phyloP scores from a whole-genome alignment of 2,888 invertebrate genomes.

The Ceraclea dissimilis region DNA sequence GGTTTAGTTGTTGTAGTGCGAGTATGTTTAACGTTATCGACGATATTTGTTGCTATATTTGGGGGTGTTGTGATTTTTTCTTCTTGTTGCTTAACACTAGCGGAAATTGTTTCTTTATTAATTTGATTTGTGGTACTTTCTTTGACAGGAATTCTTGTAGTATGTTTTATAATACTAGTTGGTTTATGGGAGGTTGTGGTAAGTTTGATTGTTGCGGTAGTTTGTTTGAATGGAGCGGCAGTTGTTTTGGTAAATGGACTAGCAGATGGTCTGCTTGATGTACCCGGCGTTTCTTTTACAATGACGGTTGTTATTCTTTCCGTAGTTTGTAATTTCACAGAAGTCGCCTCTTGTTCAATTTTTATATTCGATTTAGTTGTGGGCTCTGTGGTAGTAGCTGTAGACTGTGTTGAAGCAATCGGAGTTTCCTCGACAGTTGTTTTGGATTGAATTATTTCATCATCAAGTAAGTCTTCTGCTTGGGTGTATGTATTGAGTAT shows the following conservation, averaged over 20 bases:
- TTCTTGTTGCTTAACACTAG: no score
- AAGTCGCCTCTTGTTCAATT: not conserved
- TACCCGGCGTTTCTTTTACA: slow-evolving; percentile 20
- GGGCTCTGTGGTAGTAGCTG: not conserved
- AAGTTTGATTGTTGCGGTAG: not conserved
- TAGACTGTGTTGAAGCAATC: not conserved
- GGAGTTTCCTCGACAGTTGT: slow-evolving; percentile 1
- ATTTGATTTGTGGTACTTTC: slow-evolving; percentile 24
- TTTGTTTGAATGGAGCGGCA: not conserved
- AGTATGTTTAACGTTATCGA: no score
- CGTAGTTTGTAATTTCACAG: not conserved
- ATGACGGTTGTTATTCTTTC: not conserved
- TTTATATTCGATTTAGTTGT: not conserved
- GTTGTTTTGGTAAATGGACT: slow-evolving; percentile 25
- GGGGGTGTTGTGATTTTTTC: no score
- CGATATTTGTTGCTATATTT: no score
- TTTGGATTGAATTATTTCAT: slow-evolving; percentile 10
- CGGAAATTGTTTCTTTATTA: slow-evolving; percentile 16
- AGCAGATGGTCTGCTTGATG: slow-evolving; percentile 27
- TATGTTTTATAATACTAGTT: no score
- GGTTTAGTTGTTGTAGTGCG: no score
- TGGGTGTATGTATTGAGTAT: not conserved
- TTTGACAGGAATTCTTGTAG: not conserved
- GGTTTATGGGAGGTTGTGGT: no score
- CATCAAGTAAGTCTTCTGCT: slow-evolving; percentile 12